These are phyloP conservation scores for Taphrorychus bicolor DNA, from an alignment of 2,888 invertebrate genomes.

Conservation along the genomic window DNA sequence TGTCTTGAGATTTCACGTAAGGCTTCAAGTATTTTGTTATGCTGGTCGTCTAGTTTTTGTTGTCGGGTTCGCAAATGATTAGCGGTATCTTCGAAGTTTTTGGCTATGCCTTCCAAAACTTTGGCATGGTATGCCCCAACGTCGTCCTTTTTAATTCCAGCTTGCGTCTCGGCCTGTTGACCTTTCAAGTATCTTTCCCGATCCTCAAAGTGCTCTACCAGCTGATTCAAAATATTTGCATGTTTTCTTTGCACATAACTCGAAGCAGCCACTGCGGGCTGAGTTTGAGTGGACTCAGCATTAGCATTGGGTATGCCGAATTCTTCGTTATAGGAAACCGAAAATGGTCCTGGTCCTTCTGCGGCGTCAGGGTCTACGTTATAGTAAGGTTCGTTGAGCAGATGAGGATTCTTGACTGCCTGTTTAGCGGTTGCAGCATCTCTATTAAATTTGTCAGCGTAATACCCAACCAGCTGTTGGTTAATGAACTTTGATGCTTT, in stretches of 20 bases:
- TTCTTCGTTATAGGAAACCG: constrained; percentile 27
- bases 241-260: constrained; percentile 21
- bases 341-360: constrained; percentile 14
- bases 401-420: constrained; percentile 35
- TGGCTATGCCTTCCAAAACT: constrained; percentile 20
- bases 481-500: constrained; percentile 22
- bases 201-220: constrained; percentile 19
- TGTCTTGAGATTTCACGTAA: constrained; percentile 9
- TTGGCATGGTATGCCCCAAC: constrained; percentile 9
- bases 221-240: constrained; percentile 18
- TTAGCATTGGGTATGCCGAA: not conserved
- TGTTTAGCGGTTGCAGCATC: constrained; percentile 44
- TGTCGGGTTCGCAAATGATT: not conserved
- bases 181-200: not conserved
- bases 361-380: not conserved
- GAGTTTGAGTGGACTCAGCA: not conserved
- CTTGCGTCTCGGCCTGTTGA: not conserved
- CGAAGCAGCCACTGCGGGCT: not conserved
- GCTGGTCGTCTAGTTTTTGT: constrained; percentile 1
- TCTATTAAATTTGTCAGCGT: constrained; percentile 47
- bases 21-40: constrained; percentile 10
- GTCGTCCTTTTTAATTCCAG: constrained; percentile 10
- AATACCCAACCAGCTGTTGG: constrained; percentile 47
- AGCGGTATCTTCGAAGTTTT: constrained; percentile 18
- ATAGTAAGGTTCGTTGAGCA: constrained; percentile 32